phyloP scores from a whole-genome alignment of 2,888 invertebrate genomes.

The Ptilodon capucinus region DNA sequence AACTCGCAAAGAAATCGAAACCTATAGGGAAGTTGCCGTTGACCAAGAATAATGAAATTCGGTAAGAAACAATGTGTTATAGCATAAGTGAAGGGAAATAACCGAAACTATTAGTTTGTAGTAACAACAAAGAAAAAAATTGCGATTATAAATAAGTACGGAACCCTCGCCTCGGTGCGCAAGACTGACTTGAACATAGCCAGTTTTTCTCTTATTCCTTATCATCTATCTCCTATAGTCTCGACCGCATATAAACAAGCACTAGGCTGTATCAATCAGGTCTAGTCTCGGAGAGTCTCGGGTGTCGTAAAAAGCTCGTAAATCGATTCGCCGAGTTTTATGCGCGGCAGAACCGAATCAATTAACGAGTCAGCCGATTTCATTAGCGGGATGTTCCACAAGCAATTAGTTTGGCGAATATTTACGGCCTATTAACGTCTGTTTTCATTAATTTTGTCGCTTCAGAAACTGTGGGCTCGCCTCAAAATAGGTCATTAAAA shows the following conservation, averaged over 20 bases:
- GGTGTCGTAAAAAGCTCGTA: slow-evolving; percentile 1
- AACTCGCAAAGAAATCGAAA: too few relatives aligned
- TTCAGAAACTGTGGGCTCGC: background rate
- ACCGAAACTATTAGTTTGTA: too few relatives aligned
- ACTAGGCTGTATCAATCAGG: background rate
- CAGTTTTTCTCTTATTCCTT: background rate
- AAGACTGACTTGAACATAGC: background rate
- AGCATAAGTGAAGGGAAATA: too few relatives aligned
- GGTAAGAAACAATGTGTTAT: too few relatives aligned
- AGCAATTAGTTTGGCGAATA: background rate
- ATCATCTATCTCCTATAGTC: background rate
- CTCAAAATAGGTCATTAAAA: background rate
- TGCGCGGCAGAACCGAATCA: background rate
- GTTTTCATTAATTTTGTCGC: background rate
- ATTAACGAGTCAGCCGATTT: background rate
- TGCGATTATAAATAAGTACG: too few relatives aligned
- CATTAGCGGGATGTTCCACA: background rate
- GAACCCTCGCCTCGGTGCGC: background rate
- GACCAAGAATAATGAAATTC: too few relatives aligned
- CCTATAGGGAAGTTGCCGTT: too few relatives aligned
- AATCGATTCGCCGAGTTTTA: background rate
- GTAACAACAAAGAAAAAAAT: too few relatives aligned
- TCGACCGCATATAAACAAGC: background rate
- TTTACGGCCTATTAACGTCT: background rate
- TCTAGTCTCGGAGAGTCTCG: background rate